Percentiles rank a stretch among this genome's conserved stretches.
phyloP scores from a whole-genome alignment of 2,797 vertebrate genomes.

The Tokudaia muenninki region DNA sequence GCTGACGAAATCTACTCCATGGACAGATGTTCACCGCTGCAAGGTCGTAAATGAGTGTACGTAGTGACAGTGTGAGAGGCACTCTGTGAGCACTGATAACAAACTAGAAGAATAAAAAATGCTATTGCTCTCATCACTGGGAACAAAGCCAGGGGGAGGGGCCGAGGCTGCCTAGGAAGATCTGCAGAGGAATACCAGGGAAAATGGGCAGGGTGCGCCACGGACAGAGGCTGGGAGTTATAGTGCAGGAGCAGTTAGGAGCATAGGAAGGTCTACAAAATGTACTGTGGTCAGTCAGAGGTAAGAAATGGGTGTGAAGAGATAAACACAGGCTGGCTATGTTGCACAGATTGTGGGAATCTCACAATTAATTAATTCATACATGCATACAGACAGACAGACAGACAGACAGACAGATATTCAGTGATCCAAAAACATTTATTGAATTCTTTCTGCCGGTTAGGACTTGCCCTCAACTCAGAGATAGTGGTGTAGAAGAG shows the following conservation, averaged over 20 bases:
- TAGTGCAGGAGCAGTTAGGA: background rate
- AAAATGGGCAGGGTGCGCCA: fast-evolving
- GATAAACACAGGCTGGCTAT: too few relatives aligned
- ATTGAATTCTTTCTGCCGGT: background rate
- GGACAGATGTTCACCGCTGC: background rate
- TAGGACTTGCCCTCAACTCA: background rate
- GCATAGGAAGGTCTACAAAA: too few relatives aligned
- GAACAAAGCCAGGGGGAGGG: background rate
- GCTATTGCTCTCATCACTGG: background rate
- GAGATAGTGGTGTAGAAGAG: background rate
- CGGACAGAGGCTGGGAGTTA: background rate
- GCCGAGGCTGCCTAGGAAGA: too few relatives aligned
- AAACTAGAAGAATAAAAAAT: background rate
- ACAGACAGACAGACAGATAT: background rate
- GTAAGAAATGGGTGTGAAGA: background rate
- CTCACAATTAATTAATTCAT: background rate
- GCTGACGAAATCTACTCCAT: background rate
- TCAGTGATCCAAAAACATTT: background rate
- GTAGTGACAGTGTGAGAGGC: too few relatives aligned
- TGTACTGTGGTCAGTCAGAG: background rate
- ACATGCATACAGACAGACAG: background rate
- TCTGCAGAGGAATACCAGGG: background rate
- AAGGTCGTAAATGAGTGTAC: background rate
- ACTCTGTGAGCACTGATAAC: background rate
- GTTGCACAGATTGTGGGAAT: background rate